phyloP scores from a whole-genome alignment of 2,888 invertebrate genomes.

The Ptychoptera albimana region DNA sequence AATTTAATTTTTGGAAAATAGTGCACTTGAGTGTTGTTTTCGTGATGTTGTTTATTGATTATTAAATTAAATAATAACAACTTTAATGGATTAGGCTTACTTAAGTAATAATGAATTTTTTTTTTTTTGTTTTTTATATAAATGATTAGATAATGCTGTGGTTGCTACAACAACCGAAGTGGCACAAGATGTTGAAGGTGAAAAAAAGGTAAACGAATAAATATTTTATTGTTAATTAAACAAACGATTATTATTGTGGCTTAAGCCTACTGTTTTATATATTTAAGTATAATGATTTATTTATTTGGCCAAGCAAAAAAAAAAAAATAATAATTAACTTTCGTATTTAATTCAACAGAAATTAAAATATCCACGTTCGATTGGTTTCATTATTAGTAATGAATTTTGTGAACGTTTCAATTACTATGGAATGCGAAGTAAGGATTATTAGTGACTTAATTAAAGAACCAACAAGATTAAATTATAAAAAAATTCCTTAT shows the following conservation, averaged over 20 bases:
- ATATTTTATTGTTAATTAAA: no score
- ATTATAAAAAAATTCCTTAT: not conserved
- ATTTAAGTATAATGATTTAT: no score
- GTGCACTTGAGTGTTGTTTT: no score
- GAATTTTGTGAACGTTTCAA: slow-evolving; percentile 95
- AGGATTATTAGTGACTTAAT: slow-evolving; percentile 23
- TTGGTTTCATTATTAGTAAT: slow-evolving; percentile 80
- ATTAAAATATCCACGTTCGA: slow-evolving; percentile 47
- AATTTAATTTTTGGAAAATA: no score
- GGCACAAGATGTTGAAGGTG: not conserved
- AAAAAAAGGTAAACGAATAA: not conserved
- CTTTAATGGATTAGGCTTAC: no score
- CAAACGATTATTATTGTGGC: no score
- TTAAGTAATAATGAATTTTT: no score
- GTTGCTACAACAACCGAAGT: not conserved
- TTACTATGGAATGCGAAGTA: slow-evolving; percentile 88
- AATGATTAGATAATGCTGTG: no score
- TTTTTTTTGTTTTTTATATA: no score
- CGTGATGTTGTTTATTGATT: no score
- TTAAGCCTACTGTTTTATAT: no score
- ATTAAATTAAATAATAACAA: no score
- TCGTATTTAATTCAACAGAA: not conserved
- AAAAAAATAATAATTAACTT: not conserved
- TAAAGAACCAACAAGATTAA: not conserved
- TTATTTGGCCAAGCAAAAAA: not conserved